Evolutionary conservation across 2,113 vertebrate species (phyloP).

Genomic region (Phaetusa simplex): DNA sequence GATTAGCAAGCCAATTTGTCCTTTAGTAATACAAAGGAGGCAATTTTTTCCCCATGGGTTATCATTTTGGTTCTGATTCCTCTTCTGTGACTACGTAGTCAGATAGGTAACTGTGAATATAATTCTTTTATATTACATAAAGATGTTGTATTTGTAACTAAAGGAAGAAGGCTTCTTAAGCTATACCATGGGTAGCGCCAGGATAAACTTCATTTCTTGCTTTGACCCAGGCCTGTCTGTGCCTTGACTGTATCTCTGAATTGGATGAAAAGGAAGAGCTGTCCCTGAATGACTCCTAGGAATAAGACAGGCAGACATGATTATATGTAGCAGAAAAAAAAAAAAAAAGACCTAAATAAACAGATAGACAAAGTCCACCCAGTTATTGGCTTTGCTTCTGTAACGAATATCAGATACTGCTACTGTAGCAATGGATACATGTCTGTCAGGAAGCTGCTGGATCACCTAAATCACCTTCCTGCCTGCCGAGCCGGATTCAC

Average conservation of each 20-base stretch:
- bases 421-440: neutral
- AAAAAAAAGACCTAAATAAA: neutral
- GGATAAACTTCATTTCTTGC: neutral
- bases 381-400: neutral
- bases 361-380: neutral
- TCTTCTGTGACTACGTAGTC: neutral
- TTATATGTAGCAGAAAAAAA: neutral
- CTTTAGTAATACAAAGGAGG: neutral
- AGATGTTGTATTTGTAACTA: neutral
- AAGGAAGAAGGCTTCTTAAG: neutral
- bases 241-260: neutral
- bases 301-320: neutral
- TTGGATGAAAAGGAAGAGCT: neutral
- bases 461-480: neutral
- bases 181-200: neutral
- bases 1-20: conserved; percentile 35
- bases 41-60: neutral
- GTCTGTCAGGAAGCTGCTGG: neutral
- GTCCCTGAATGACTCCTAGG: neutral
- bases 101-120: neutral
- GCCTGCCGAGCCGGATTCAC: neutral
- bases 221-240: neutral
- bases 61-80: neutral
- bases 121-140: neutral
- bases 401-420: neutral